Percentiles rank a stretch among this genome's conserved stretches.
Conservation (phyloP, 2,888 invertebrate species). For the Lasioglossum pauxillum region DNA sequence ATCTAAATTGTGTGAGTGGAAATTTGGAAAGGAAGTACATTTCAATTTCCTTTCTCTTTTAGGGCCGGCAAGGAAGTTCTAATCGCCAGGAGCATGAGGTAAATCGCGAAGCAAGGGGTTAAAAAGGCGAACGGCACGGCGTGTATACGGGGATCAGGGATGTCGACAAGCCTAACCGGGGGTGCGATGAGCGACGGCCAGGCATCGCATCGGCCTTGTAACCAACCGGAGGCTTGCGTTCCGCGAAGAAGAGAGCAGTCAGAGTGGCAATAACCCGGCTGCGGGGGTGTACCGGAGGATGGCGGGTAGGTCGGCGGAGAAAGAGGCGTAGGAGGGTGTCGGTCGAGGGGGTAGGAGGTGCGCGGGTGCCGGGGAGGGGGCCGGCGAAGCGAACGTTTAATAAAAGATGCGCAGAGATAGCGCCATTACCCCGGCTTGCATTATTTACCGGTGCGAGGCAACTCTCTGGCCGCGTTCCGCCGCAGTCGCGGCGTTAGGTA, state of each 20-base stretch:
- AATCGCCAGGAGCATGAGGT: not conserved
- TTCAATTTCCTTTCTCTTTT: not conserved
- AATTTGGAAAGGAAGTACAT: not conserved
- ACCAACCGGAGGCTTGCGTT: constrained; percentile 28
- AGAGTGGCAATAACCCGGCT: constrained; percentile 65
- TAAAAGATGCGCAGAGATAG: constrained; percentile 85
- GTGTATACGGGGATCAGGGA: constrained; percentile 18
- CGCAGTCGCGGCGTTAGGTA: constrained; percentile 81
- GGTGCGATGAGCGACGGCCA: constrained; percentile 44
- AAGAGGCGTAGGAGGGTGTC: constrained; percentile 26
- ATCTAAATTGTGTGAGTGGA: not conserved
- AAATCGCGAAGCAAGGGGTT: not conserved
- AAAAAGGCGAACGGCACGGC: constrained; percentile 10
- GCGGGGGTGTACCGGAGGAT: not conserved
- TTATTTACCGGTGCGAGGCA: constrained; percentile 83
- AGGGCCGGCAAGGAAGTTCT: not conserved
- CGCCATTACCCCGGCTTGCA: constrained; percentile 84
- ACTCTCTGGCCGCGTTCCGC: constrained; percentile 82
- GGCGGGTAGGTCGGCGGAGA: constrained; percentile 23
- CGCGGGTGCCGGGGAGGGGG: constrained; percentile 61
- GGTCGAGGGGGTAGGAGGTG: constrained; percentile 47
- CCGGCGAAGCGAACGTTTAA: constrained; percentile 83
- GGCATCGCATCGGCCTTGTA: constrained; percentile 24
- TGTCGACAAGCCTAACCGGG: constrained; percentile 23
- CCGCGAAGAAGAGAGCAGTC: constrained; percentile 75